A percentile compares a stretch with the other conserved stretches of the same genome.
Conservation (phyloP, 1,140 invertebrate species). For the Bicyclus anynana region DNA sequence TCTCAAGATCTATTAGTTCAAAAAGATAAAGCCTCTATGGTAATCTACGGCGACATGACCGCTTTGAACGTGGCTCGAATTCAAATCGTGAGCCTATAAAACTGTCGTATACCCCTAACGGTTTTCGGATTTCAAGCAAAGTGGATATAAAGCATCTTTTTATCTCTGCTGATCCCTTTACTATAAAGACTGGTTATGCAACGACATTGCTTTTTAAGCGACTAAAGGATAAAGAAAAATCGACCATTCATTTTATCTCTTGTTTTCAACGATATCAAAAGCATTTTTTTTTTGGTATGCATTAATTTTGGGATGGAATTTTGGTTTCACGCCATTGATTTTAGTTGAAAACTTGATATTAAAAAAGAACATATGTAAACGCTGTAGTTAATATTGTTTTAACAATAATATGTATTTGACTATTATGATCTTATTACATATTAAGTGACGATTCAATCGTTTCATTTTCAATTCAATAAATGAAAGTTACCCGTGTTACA, state of each 20-base stretch:
- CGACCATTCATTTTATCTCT: background rate
- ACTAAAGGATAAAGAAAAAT: background rate
- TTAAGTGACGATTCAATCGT: too few relatives aligned
- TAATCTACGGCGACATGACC: background rate
- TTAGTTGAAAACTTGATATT: too few relatives aligned
- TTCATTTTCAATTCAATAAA: too few relatives aligned
- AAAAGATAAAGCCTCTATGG: background rate
- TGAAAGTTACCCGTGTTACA: too few relatives aligned
- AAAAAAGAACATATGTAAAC: too few relatives aligned
- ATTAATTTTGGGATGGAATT: too few relatives aligned
- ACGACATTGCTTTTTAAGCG: background rate
- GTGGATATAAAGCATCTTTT: conserved; percentile 4
- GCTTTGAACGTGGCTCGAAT: conserved; percentile 4
- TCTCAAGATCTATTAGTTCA: background rate
- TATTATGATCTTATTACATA: too few relatives aligned
- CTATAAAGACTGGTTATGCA: background rate
- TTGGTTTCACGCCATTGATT: too few relatives aligned
- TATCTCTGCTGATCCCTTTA: background rate
- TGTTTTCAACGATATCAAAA: too few relatives aligned
- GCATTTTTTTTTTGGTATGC: too few relatives aligned
- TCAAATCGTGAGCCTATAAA: conserved; percentile 10
- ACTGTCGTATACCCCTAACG: conserved; percentile 3
- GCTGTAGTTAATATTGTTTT: too few relatives aligned
- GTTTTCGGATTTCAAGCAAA: conserved; percentile 7
- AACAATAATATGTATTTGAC: too few relatives aligned